A percentile compares a stretch with the other conserved stretches of the same genome.
Conservation (phyloP, 2,113 vertebrate genomes). For the Rissa tridactyla region DNA sequence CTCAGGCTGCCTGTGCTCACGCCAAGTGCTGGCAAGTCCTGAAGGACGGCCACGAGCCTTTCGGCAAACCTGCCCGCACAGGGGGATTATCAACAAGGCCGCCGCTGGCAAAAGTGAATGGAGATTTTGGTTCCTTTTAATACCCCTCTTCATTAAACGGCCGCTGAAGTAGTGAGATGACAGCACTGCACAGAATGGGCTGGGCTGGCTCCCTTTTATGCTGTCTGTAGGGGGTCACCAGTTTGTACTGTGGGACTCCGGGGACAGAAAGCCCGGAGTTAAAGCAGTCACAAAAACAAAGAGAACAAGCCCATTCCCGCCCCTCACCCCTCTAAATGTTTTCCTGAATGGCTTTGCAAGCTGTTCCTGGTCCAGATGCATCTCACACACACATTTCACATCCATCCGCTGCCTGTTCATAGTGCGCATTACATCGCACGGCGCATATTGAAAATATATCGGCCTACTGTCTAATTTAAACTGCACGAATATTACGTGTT, state of each 20-base stretch:
- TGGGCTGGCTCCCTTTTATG: neutral
- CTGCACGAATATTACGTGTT: neutral
- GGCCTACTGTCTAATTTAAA: neutral
- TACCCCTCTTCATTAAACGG: neutral
- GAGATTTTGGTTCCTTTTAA: neutral
- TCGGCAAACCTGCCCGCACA: neutral
- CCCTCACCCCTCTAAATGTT: neutral
- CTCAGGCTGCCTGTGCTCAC: neutral
- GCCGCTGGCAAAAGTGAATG: neutral
- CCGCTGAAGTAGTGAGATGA: neutral
- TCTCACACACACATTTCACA: neutral
- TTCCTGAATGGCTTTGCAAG: conserved; percentile 43
- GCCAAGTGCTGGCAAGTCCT: neutral
- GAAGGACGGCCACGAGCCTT: neutral
- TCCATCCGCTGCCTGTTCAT: neutral
- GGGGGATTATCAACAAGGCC: neutral
- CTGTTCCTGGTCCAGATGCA: conserved; percentile 18
- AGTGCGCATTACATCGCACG: accelerated
- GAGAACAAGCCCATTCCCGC: neutral
- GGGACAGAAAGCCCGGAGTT: neutral
- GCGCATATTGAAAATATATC: neutral
- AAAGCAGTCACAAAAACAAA: neutral
- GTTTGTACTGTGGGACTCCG: neutral
- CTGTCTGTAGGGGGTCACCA: neutral
- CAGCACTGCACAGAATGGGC: neutral